Conservation (phyloP, 2,888 invertebrate species). For the Chrysina gloriosa region DNA sequence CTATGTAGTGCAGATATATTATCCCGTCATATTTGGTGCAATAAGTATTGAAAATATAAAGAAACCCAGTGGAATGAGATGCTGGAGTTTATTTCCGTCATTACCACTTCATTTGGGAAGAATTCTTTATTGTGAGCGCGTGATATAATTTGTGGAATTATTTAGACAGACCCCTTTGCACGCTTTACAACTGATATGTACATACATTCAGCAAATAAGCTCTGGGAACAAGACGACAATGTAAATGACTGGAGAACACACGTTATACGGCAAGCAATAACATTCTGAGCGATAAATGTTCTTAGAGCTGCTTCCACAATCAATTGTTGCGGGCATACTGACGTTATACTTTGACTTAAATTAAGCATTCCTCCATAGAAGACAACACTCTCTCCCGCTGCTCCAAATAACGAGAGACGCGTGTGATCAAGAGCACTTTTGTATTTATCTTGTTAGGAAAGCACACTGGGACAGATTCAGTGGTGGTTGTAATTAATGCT, state of each 20-base stretch:
- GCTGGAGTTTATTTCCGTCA: neutral
- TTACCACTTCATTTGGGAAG: neutral
- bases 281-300: slow-evolving; percentile 20
- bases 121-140: neutral
- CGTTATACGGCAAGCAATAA: neutral
- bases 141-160: neutral
- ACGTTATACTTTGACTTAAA: slow-evolving; percentile 22
- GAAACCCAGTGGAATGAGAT: too few species aligned
- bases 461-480: slow-evolving; percentile 36
- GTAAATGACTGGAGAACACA: slow-evolving; percentile 10
- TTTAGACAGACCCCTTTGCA: neutral
- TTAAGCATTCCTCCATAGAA: slow-evolving; percentile 18
- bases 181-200: neutral
- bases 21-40: too few species aligned
- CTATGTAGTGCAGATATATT: too few species aligned
- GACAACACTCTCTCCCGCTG: neutral
- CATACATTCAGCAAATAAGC: neutral
- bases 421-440: slow-evolving; percentile 30
- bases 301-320: neutral
- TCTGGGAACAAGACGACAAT: neutral
- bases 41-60: too few species aligned
- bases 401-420: neutral
- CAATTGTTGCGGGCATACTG: neutral
- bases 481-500: slow-evolving; percentile 36
- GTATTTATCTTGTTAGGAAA: slow-evolving; percentile 37